phyloP scores from a whole-genome alignment of 2,888 invertebrate species.

The Drosophila lacicola region DNA sequence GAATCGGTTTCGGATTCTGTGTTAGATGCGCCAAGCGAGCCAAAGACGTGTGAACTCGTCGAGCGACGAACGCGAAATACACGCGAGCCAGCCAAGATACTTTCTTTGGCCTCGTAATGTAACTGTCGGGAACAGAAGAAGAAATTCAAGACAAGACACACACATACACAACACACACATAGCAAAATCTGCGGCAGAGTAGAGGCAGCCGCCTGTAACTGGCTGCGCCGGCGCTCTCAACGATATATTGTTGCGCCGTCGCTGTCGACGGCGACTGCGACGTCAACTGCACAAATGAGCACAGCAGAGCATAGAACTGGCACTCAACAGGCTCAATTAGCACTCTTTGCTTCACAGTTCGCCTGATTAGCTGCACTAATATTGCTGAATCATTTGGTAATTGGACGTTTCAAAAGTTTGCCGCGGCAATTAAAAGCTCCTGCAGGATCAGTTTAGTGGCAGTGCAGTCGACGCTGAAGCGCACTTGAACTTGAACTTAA shows the following conservation, averaged over 20 bases:
- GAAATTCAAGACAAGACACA: conserved; percentile 68
- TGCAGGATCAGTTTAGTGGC: conserved; percentile 36
- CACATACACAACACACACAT: conserved; percentile 41
- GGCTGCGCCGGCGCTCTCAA: conserved; percentile 57
- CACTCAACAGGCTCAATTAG: conserved; percentile 46
- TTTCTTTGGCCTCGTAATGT: conserved; percentile 84
- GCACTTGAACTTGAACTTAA: conserved; percentile 81
- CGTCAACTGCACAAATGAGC: conserved; percentile 72
- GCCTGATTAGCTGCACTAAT: conserved; percentile 60
- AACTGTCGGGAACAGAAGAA: conserved; percentile 75
- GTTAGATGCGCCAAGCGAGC: conserved; percentile 66
- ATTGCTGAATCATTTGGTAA: conserved; percentile 66
- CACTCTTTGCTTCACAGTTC: conserved; percentile 53
- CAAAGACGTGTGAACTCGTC: conserved; percentile 84
- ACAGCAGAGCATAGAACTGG: conserved; percentile 54
- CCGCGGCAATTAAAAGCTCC: conserved; percentile 9
- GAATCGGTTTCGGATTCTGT: conserved; percentile 37
- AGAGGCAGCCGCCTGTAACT: conserved; percentile 56
- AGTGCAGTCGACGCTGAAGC: conserved; percentile 26
- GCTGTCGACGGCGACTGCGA: conserved; percentile 31
- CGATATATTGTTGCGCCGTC: conserved; percentile 43
- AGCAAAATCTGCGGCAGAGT: conserved; percentile 44
- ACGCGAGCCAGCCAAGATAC: conserved; percentile 82
- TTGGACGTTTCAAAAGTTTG: conserved; percentile 37
- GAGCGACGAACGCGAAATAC: conserved; percentile 85